Evolutionary conservation across 2,797 vertebrate species (phyloP), one percentile per base, ranked within the genome.

Genomic region (Geotria australis): DNA sequence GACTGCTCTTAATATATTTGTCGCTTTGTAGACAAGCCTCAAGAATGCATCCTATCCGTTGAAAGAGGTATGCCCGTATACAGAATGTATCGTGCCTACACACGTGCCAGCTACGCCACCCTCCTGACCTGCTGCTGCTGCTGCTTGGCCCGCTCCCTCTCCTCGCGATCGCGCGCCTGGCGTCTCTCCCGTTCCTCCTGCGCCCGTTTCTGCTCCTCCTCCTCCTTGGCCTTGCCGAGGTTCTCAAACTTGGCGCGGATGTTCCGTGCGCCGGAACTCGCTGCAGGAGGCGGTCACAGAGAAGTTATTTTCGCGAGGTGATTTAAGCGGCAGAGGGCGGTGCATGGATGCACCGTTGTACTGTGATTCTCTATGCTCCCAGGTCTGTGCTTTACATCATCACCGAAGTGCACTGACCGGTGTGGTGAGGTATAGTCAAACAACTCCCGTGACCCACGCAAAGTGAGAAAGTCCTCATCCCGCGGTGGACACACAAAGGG

Each of bases 171-270:
- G 63, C 62, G 67, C 58, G 75, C 74, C 55, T 72, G 72, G 59
- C 67, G 70, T 61, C 76, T 78, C 1, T 5, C 59, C 62, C 61
- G 65, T 62, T 82, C 76, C 58, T 80, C 78, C 58, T 83, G 77
- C 1, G 66, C 79, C 63, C 59, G 71, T 66, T 74, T 79, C 58
- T 55, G 70, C 66, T 74, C 80, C 62, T 85, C 80, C 15, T 82
- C 77, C 1, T 78, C 76, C 0, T 75, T 75, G 2, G 70, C 63
- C 63, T 72, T 79, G 14, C 82, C 82, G 76, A 93, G 73, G 68
- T 65, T 78, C 61, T 98, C 89, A 63, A 98, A 95, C 2, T 69
- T 80, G 1, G 77, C 77, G 63, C 80, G 81, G 60, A 98, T 71
- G 49, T 76, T 83, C 47, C 78, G 76, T 10, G 81, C 73, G n/a